Percentiles rank a stretch among this genome's conserved stretches.
phyloP scores from a whole-genome alignment of 2,113 vertebrate species.

The Channa argus region DNA sequence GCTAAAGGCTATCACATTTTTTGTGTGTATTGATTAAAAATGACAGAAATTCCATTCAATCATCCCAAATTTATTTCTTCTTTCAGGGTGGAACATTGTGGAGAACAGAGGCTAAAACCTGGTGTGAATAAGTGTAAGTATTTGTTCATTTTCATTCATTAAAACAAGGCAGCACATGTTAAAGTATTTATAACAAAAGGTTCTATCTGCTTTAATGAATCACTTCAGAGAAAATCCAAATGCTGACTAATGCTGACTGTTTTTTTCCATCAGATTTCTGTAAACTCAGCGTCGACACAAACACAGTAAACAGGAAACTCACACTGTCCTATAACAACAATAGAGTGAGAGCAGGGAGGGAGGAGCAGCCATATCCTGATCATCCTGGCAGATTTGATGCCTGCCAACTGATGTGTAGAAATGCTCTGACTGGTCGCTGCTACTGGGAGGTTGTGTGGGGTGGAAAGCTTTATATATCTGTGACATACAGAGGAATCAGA shows the following conservation, averaged over 20 bases:
- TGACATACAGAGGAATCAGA: constrained; percentile 1
- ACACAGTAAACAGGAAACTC: not conserved
- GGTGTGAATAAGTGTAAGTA: constrained; percentile 25
- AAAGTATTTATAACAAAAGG: too few species aligned
- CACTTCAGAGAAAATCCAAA: too few species aligned
- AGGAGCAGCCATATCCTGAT: not conserved
- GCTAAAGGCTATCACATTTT: too few species aligned
- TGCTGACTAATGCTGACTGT: not conserved
- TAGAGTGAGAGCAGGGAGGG: rapidly evolving
- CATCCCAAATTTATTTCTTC: not conserved
- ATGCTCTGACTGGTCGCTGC: not conserved
- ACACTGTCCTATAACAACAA: not conserved
- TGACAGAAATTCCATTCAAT: not conserved
- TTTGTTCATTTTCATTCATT: not conserved
- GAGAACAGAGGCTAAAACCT: constrained; percentile 19
- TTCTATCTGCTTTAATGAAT: too few species aligned
- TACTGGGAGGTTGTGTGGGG: constrained; percentile 30
- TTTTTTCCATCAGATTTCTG: constrained; percentile 4
- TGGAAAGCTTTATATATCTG: not conserved
- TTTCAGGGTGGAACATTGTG: constrained; percentile 7
- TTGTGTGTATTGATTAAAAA: too few species aligned
- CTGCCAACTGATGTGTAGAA: constrained; percentile 6
- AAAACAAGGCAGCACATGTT: not conserved
- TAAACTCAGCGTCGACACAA: constrained; percentile 5
- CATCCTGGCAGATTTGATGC: not conserved